Evolutionary conservation across 2,113 vertebrate genomes (phyloP).

Genomic region (Ceratotherium simum): DNA sequence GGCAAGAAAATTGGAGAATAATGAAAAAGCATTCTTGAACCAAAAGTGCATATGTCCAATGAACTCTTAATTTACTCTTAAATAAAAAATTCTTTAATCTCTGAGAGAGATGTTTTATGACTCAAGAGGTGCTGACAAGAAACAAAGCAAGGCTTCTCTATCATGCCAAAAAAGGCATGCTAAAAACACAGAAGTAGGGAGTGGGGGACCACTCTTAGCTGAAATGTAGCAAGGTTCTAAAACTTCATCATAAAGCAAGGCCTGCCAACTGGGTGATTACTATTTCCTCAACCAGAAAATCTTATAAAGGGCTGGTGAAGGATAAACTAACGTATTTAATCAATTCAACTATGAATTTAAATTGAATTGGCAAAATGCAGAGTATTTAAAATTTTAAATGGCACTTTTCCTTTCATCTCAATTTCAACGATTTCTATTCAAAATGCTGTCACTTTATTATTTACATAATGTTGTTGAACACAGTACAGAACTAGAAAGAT

Average conservation of each 20-base stretch:
- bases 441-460: neutral
- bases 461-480: neutral
- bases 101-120: neutral
- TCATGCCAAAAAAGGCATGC: neutral
- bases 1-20: neutral
- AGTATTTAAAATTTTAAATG: neutral
- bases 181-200: neutral
- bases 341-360: slow-evolving; percentile 14
- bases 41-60: neutral
- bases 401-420: neutral
- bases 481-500: neutral
- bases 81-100: neutral
- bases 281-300: neutral
- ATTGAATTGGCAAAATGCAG: neutral
- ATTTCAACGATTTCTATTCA: neutral
- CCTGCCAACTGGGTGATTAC: neutral
- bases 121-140: neutral
- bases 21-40: neutral
- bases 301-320: neutral
- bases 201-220: neutral
- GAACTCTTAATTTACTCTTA: neutral
- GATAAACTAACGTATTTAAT: neutral
- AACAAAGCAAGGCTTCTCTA: neutral
- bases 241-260: neutral
- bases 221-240: neutral